Evolutionary conservation across 2,888 invertebrate species (phyloP), one percentile per base, ranked within the genome.

Genomic region (Sympetrum striolatum): DNA sequence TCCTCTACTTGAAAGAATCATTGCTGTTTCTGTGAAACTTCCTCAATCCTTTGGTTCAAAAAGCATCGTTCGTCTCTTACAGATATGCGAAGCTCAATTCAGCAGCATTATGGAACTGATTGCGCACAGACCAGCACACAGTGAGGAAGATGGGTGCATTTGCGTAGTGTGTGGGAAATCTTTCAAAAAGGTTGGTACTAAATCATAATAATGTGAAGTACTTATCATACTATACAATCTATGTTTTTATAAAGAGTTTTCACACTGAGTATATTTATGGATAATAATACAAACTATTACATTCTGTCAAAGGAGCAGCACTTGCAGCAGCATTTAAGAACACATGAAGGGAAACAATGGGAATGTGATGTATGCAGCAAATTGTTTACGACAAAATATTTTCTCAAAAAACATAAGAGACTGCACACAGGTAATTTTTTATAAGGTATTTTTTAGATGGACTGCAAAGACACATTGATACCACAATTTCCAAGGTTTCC

Each of bases 301-400:
- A 60, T 73, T 73, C 73, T 31, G 10, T 10, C 14, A 39, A 91
- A 95, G 94, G 94, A 94, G 91, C 94, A 94, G 90, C 94, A 94
- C 91, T 93, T 94, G 25, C 93, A 93, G 2, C 94, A 94, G 91
- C 95, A 95, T 92, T 92, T 94, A 91, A 94, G 94, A 92, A 94
- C 93, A 2, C 94, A 94, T 91, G 96, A 96, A 92, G 96, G 96
- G 90, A 98, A 98, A 93, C 96, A 97, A 93, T 98, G 97, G 97
- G 96, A 97, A 93, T 98, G 98, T 93, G 97, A 97, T 92, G 96
- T 97, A 81, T 98, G 98, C 93, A 95, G 95, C 91, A 98, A 98
- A 94, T 95, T 96, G 94, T 98, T 98, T 93, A 98, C 98, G 0
- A 98, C 98, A 1, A 98, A 98, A 94, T 98, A 98, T 94, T 98